A percentile compares a stretch with the other conserved stretches of the same genome.
phyloP scores from a whole-genome alignment of 1,140 invertebrate genomes.

The Camponotus vicinus region DNA sequence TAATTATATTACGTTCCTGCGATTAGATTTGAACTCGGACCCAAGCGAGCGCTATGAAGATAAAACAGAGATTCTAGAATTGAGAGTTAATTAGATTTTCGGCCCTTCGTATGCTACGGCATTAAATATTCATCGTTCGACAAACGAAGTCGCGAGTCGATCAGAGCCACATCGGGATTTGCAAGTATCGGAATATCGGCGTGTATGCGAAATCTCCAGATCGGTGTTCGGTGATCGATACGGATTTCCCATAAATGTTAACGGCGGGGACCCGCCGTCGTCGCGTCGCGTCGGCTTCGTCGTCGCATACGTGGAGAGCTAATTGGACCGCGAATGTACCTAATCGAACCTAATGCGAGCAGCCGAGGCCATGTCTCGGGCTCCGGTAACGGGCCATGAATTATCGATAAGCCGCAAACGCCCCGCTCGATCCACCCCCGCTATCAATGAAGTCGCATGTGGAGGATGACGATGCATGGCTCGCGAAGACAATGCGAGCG shows the following conservation, averaged over 20 bases:
- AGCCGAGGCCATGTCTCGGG: conserved; percentile 56
- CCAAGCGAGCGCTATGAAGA: neutral
- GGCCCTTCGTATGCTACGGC: neutral
- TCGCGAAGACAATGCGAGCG: conserved; percentile 27
- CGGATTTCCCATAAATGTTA: conserved; percentile 34
- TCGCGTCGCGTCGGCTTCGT: conserved; percentile 25
- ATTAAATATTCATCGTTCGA: conserved; percentile 38
- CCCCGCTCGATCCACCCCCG: conserved; percentile 9
- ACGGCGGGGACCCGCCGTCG: neutral
- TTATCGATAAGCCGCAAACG: conserved; percentile 72
- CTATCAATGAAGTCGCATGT: conserved; percentile 65
- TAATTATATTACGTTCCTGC: neutral
- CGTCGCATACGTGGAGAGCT: conserved; percentile 53
- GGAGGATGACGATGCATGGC: conserved; percentile 12
- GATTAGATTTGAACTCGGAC: neutral
- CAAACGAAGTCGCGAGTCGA: neutral
- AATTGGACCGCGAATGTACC: conserved; percentile 69
- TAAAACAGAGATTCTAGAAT: conserved; percentile 2
- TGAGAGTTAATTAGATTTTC: conserved; percentile 33
- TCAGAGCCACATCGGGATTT: neutral
- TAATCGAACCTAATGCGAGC: conserved; percentile 69
- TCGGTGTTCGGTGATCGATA: conserved; percentile 20
- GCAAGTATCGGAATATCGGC: conserved; percentile 3
- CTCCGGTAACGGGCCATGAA: conserved; percentile 66
- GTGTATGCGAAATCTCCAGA: neutral